A percentile compares a stretch with the other conserved stretches of the same genome.
Evolutionary conservation across 2,888 invertebrate species (phyloP).

Genomic region (Busseola fusca): DNA sequence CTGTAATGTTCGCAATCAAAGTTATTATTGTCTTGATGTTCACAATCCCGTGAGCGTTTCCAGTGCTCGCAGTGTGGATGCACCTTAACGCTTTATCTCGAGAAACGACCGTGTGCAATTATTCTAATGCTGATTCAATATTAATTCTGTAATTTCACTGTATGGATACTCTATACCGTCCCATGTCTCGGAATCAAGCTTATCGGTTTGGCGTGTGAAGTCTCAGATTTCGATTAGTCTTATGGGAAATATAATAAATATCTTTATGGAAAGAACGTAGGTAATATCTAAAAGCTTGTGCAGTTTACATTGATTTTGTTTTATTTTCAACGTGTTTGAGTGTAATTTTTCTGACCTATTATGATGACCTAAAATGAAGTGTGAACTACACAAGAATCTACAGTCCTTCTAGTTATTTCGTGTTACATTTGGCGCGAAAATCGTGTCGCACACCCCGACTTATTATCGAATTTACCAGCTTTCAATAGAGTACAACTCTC

Average conservation of each 20-base stretch:
- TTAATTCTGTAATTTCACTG: neutral
- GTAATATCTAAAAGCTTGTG: neutral
- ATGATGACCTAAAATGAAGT: neutral
- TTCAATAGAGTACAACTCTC: neutral
- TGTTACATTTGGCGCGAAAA: neutral
- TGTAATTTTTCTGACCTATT: neutral
- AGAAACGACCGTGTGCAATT: neutral
- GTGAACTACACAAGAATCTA: neutral
- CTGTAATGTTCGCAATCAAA: neutral
- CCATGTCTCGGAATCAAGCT: neutral
- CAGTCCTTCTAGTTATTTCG: neutral
- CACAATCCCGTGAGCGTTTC: neutral
- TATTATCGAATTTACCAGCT: neutral
- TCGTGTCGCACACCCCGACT: neutral
- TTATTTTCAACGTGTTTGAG: neutral
- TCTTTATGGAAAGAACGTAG: neutral
- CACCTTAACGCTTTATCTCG: neutral
- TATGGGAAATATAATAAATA: no score
- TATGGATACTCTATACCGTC: neutral
- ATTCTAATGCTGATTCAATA: neutral
- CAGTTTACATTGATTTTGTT: neutral
- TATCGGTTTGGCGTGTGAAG: neutral
- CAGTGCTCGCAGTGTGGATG: neutral
- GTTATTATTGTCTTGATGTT: neutral
- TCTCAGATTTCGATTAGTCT: neutral